Evolutionary conservation across 2,797 vertebrate species (phyloP).

Genomic region (Neoniphon sammara): DNA sequence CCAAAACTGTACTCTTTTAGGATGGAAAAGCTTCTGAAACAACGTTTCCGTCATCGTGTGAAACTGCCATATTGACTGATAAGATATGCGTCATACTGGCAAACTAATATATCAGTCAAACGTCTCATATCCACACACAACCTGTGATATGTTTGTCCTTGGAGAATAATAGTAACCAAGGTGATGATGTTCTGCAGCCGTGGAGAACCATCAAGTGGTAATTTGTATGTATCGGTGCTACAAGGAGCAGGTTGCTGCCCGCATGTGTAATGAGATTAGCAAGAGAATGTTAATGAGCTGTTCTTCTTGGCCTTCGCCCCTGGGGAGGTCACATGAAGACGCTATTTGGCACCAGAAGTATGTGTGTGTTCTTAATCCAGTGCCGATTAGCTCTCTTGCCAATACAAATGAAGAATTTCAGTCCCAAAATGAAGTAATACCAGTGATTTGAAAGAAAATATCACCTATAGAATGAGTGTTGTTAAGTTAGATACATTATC

Average conservation of each 20-base stretch:
- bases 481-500: too few species aligned
- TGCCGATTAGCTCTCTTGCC: neutral
- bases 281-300: slow-evolving; percentile 9
- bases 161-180: neutral
- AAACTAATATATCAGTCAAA: neutral
- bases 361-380: slow-evolving; percentile 5
- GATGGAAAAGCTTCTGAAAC: too few species aligned
- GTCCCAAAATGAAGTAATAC: neutral
- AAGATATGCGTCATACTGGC: too few species aligned
- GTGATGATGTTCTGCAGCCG: slow-evolving; percentile 1
- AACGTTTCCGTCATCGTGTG: too few species aligned
- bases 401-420: neutral
- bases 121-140: slow-evolving; percentile 4
- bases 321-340: slow-evolving; percentile 2
- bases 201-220: neutral
- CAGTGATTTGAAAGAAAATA: too few species aligned
- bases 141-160: neutral
- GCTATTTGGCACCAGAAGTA: slow-evolving; percentile 16
- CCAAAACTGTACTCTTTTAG: too few species aligned
- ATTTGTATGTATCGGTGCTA: neutral
- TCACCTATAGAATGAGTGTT: too few species aligned
- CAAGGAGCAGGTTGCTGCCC: slow-evolving; percentile 3
- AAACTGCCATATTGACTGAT: too few species aligned
- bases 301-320: slow-evolving; percentile 11
- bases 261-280: slow-evolving; percentile 3